Base-by-base conservation (phyloP, 1,140 invertebrate species). In the Calephelis nemesis region DNA sequence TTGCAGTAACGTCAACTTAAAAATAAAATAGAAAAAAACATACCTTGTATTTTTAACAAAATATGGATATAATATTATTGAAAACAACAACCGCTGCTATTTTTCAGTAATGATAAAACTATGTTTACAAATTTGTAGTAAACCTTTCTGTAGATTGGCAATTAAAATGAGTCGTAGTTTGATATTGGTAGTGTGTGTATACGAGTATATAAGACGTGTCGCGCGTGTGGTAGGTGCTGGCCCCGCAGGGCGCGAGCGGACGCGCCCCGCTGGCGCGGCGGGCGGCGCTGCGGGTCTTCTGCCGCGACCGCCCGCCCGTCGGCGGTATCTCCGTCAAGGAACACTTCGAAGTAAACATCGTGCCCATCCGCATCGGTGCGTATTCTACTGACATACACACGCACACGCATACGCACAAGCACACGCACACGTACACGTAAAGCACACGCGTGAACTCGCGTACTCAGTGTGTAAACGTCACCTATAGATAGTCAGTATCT, bases 271-370 rank as follows among this genome's bases (percentile, higher is more conserved):
- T 98, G 19, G 97, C 98, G 70, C 93, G 96, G 65, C 96, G 96
- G 92, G 94, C 96, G 75, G 96, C 97, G 45, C 88, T 98, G 50
- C 92, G 97, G 69, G 95, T 98, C 50, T 98, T 98, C 90, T 98
- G 97, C 75, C 93, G 97, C 48, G 97, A 98, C 89, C 96, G 96
- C 74, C 96, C 97, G 62, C 96, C 97, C 15, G 98, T 99, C 47
- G 98, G 98, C 58, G 99, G 98, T 1, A 99, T 99, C 73, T 97
- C 98, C 0, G 97, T 99, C 0, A 99, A 99, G 87, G 98, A 99
- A 84, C 98, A 99, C 92, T 98, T 99, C 88, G 98, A 99, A 92
- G 97, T 98, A 50, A 98, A 98, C 92, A 96, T 99, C 52, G 97
- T 98, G 6, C 98, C 98, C 48, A 94, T 99, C 62, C 97, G 97